phyloP scores from a whole-genome alignment of 1,140 invertebrate species.

The Aphelinus atriplicis region DNA sequence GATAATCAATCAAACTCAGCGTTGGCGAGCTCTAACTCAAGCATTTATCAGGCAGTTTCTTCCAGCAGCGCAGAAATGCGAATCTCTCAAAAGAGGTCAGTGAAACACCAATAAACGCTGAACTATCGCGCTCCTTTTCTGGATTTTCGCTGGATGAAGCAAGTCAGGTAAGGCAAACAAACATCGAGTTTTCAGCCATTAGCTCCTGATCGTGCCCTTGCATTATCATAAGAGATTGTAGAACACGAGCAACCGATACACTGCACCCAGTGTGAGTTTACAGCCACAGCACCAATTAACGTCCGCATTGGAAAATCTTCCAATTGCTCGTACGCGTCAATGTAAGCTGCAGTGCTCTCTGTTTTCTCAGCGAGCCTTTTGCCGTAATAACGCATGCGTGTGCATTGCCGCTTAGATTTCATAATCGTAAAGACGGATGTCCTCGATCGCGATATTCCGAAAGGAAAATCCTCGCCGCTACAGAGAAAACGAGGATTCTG shows the following conservation, averaged over 20 bases:
- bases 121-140: conserved; percentile 4
- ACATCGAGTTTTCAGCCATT: not conserved
- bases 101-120: not conserved
- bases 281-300: conserved; percentile 28
- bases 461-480: conserved; percentile 23
- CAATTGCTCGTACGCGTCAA: not conserved
- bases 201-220: conserved; percentile 31
- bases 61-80: conserved; percentile 2
- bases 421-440: conserved; percentile 29
- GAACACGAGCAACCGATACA: conserved; percentile 1
- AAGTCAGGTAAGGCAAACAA: not conserved
- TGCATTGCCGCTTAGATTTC: conserved; percentile 5
- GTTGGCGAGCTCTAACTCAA: not conserved
- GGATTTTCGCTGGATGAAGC: conserved; percentile 13
- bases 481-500: not conserved
- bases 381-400: not conserved
- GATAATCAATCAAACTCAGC: not conserved
- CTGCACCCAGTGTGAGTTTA: not conserved
- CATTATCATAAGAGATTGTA: conserved; percentile 39
- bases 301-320: conserved; percentile 16
- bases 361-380: not conserved
- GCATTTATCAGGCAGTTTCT: conserved; percentile 1
- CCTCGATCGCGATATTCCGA: conserved; percentile 33
- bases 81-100: conserved; percentile 7
- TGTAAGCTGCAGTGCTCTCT: too few species aligned